Evolutionary conservation across 2,113 vertebrate genomes (phyloP).

Genomic region (Anolis sagrei): DNA sequence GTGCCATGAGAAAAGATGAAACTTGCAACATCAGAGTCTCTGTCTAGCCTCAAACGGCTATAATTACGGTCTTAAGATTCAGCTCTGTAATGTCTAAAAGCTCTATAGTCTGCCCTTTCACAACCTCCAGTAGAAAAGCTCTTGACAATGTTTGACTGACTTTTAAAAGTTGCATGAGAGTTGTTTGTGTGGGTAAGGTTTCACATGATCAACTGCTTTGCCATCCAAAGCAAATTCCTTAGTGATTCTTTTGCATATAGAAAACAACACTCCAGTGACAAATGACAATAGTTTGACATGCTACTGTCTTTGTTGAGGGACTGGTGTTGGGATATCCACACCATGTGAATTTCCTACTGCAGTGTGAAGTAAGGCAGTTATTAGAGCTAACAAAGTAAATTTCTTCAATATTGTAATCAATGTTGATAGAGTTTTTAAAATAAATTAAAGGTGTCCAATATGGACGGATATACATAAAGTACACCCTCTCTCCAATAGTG

Average conservation of each 20-base stretch:
- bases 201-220: background rate
- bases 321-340: background rate
- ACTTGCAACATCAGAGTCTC: background rate
- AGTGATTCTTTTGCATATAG: background rate
- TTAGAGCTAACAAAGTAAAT: background rate
- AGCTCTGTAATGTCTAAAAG: slow-evolving; percentile 5
- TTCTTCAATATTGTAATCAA: background rate
- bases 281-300: background rate
- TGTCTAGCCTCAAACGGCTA: background rate
- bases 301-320: background rate
- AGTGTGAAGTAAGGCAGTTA: background rate
- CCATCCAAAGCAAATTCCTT: background rate
- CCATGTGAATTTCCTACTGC: background rate
- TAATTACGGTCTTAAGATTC: background rate
- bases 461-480: background rate
- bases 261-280: background rate
- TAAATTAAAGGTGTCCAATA: background rate
- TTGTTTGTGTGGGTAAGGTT: background rate
- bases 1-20: background rate
- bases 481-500: background rate
- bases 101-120: background rate
- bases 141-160: background rate
- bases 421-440: background rate
- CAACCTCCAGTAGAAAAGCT: background rate
- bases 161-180: background rate